These are phyloP conservation scores for Acutogordius australiensis DNA, from an alignment of 2,888 invertebrate genomes.

Conservation along the genomic window DNA sequence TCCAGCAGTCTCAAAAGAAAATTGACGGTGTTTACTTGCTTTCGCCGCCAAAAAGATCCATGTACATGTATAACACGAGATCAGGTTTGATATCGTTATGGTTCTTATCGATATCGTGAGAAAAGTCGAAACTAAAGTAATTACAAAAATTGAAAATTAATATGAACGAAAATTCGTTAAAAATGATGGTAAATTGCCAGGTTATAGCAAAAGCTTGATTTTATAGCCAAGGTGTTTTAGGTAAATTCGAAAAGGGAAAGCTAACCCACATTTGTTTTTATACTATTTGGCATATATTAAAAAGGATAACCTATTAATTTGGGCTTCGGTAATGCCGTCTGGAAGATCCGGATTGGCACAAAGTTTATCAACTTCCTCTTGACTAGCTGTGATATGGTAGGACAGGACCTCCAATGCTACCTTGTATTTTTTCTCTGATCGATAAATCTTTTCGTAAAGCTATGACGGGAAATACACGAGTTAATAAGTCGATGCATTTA, in stretches of 20 bases:
- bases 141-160: too few species aligned
- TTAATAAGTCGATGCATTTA: too few species aligned
- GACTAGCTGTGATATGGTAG: constrained; percentile 45
- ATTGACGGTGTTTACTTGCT: too few species aligned
- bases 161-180: too few species aligned
- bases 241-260: too few species aligned
- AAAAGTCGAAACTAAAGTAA: constrained; percentile 7
- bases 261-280: too few species aligned
- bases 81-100: constrained; percentile 27
- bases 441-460: constrained; percentile 46
- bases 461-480: too few species aligned
- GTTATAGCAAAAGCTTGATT: too few species aligned
- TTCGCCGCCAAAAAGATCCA: constrained; percentile 39
- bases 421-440: constrained; percentile 48
- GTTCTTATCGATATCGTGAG: constrained; percentile 16
- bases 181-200: too few species aligned
- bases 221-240: too few species aligned
- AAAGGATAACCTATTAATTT: background rate
- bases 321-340: background rate
- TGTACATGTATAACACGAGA: constrained; percentile 44
- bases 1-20: too few species aligned
- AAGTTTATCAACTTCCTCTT: constrained; percentile 33
- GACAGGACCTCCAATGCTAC: constrained; percentile 50
- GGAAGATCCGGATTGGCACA: background rate
- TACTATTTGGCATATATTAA: background rate